Percentiles rank a stretch among this genome's conserved stretches.
Conservation (phyloP, 2,113 vertebrate genomes). For the Rhineura floridana region DNA sequence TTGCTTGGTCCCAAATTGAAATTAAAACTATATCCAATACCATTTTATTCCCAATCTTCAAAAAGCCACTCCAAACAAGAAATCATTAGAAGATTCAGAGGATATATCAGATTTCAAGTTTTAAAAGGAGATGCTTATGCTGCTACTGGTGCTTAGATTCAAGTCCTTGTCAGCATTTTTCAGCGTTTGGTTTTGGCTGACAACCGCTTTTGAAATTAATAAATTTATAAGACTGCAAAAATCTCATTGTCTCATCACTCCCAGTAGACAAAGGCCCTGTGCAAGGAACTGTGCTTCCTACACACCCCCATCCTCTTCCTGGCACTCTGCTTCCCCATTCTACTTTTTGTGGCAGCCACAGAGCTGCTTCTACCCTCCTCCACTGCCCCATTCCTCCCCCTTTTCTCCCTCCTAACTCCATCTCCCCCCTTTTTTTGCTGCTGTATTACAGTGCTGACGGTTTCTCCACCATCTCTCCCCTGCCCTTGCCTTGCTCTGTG, state of each 20-base stretch:
- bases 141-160: not conserved
- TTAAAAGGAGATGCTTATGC: not conserved
- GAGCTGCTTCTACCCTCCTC: too few relatives aligned
- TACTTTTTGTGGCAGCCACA: too few relatives aligned
- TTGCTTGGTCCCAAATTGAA: not conserved
- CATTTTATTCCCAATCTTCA: not conserved
- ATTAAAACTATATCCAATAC: not conserved
- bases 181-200: not conserved
- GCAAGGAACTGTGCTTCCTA: too few relatives aligned
- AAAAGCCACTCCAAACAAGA: not conserved
- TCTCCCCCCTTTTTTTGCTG: too few relatives aligned
- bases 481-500: too few relatives aligned
- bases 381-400: too few relatives aligned
- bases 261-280: not conserved
- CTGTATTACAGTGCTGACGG: too few relatives aligned
- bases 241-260: not conserved
- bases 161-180: not conserved
- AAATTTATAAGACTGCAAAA: not conserved
- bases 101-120: not conserved
- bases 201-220: not conserved
- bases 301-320: too few relatives aligned
- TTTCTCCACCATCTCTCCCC: too few relatives aligned
- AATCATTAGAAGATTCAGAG: not conserved
- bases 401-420: too few relatives aligned
- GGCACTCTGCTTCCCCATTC: too few relatives aligned